phyloP scores from a whole-genome alignment of 2,797 vertebrate genomes.

The Cossypha polioptera region DNA sequence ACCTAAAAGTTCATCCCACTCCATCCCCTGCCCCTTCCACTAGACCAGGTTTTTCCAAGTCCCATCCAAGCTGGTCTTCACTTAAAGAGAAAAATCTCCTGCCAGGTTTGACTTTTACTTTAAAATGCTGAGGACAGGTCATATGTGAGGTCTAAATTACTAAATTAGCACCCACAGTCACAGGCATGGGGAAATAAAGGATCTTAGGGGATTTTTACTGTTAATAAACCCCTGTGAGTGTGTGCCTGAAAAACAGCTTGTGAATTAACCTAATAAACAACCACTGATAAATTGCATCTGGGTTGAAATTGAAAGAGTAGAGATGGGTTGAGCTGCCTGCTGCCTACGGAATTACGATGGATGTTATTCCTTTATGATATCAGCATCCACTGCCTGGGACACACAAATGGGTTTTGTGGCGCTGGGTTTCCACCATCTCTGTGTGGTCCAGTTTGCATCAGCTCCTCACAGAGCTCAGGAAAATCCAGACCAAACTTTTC shows the following conservation, averaged over 20 bases:
- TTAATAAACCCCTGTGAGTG: background rate
- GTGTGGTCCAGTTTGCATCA: background rate
- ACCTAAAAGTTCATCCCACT: background rate
- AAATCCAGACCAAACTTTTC: background rate
- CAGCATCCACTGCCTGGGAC: background rate
- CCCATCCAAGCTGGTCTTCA: background rate
- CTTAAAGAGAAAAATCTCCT: background rate
- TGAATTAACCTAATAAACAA: background rate
- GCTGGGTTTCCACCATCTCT: background rate
- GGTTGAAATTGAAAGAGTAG: background rate
- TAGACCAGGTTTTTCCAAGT: background rate
- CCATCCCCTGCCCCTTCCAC: background rate
- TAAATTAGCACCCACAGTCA: background rate
- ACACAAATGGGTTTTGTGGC: background rate
- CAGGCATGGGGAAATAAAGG: background rate
- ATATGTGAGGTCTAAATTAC: background rate
- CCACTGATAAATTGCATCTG: background rate
- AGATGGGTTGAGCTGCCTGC: background rate
- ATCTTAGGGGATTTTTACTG: background rate
- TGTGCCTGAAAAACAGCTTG: background rate
- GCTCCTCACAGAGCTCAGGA: background rate
- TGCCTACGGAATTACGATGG: rapidly evolving
- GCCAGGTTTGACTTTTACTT: background rate
- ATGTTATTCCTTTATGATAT: background rate
- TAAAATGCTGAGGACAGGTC: background rate